These are phyloP conservation scores for Calyptomena viridis DNA, from an alignment of 2,113 vertebrate genomes.

Conservation along the genomic window DNA sequence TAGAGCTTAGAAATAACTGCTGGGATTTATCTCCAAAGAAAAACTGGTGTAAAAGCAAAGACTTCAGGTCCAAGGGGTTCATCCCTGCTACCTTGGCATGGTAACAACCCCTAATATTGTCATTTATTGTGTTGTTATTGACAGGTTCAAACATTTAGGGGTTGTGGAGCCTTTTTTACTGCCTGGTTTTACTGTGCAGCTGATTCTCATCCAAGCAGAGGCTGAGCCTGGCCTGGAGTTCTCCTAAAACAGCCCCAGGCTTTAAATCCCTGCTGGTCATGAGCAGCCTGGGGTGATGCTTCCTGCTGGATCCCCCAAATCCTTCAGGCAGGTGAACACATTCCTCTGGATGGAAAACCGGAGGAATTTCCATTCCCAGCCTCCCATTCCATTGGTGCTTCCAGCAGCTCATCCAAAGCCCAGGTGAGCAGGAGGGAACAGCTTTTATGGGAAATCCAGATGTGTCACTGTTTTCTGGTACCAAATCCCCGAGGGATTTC, in stretches of 20 bases:
- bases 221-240: not conserved
- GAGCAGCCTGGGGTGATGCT: not conserved
- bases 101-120: not conserved
- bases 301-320: rapidly evolving
- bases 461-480: not conserved
- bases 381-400: not conserved
- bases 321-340: rapidly evolving
- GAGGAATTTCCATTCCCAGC: no score
- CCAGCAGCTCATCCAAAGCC: not conserved
- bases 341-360: not conserved
- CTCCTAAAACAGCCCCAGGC: not conserved
- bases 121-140: rapidly evolving
- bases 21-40: not conserved
- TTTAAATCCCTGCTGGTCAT: rapidly evolving
- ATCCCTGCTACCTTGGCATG: rapidly evolving
- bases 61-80: not conserved
- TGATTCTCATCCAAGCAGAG: not conserved
- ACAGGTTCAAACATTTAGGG: not conserved
- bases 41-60: not conserved
- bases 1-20: not conserved
- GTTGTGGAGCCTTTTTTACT: no score
- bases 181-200: rapidly evolving
- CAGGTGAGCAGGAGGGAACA: not conserved
- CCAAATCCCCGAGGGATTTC: not conserved
- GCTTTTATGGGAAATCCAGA: not conserved